Evolutionary conservation across 1,140 invertebrate genomes (phyloP), one percentile per base, ranked within the genome.

Genomic region (Portunus trituberculatus): DNA sequence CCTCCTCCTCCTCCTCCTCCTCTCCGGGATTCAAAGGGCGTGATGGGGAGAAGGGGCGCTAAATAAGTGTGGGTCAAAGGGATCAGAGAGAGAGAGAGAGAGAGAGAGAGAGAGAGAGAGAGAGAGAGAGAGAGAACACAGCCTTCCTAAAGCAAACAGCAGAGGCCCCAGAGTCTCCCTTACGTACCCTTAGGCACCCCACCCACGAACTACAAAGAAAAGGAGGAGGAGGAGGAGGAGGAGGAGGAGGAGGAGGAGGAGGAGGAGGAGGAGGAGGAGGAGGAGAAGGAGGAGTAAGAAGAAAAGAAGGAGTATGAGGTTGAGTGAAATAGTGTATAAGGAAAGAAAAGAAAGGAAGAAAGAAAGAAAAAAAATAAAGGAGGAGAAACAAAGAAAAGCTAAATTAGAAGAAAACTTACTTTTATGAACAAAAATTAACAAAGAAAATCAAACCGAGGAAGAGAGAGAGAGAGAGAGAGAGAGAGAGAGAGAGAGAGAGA

Each of bases 41-140:
- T 25, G 67, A 76, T 25, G 67, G n/a, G 67, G 67, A 76, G 28
- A 29, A 91, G 39, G 89, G 28, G 39, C 14, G 46, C 6, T n/a
- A n/a, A 76, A n/a, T 76, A 76, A 76, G 67, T 25, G n/a, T 76
- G 67, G 67, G 67, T n/a, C 52, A 76, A n/a, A 20, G n/a, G 67
- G 67, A 76, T 76, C 67, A 76, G 67, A 76, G 67, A 76, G 67
- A 76, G 67, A 76, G 67, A 76, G 67, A 76, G 67, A 76, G 67
- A 76, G 67, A 76, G 67, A 76, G 67, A 76, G 67, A 76, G 25
- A 76, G 67, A 76, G 67, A 76, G 67, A 76, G 67, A 76, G 67
- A 76, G 67, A 76, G 25, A 76, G 25, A 76, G 25, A 76, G 25
- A 76, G 25, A 76, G 25, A 76, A n/a, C 12, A 76, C 20, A 76